Percentiles rank a stretch among this genome's conserved stretches.
phyloP scores from a whole-genome alignment of 1,140 invertebrate species.

The Phymastichus coffea region DNA sequence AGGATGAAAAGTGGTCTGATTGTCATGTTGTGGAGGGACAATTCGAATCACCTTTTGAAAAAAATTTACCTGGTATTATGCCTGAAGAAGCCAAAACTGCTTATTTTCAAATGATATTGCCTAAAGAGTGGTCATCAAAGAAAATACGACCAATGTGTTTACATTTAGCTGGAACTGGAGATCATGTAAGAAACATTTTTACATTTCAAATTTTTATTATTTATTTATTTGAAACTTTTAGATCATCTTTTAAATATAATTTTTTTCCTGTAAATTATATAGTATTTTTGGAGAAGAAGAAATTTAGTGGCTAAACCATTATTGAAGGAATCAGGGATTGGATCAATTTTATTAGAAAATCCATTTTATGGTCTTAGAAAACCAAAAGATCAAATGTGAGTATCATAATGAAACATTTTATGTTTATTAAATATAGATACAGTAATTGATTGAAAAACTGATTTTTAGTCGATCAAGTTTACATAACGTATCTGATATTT shows the following conservation, averaged over 20 bases:
- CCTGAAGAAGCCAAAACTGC: slow-evolving; percentile 79
- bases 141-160: slow-evolving; percentile 83
- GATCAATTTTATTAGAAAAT: slow-evolving; percentile 94
- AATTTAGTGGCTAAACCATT: slow-evolving; percentile 89
- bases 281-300: slow-evolving; percentile 91
- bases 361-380: slow-evolving; percentile 95
- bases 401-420: background rate
- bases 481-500: slow-evolving; percentile 95
- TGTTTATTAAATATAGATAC: background rate
- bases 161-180: slow-evolving; percentile 95
- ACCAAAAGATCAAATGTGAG: slow-evolving; percentile 88
- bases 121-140: slow-evolving; percentile 72
- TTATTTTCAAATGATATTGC: slow-evolving; percentile 83
- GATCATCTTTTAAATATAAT: slow-evolving; percentile 8
- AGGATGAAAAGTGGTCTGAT: slow-evolving; percentile 78
- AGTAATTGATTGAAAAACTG: no score
- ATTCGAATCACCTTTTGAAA: slow-evolving; percentile 84
- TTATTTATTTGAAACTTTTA: slow-evolving; percentile 22
- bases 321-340: slow-evolving; percentile 86
- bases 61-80: slow-evolving; percentile 82
- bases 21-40: slow-evolving; percentile 81
- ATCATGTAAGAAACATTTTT: slow-evolving; percentile 76
- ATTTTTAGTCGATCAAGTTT: slow-evolving; percentile 84
- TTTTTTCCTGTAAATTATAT: slow-evolving; percentile 40
- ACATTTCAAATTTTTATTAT: slow-evolving; percentile 15